These are phyloP conservation scores for Bradypodion pumilum DNA, from an alignment of 2,797 vertebrate species.

Conservation along the genomic window DNA sequence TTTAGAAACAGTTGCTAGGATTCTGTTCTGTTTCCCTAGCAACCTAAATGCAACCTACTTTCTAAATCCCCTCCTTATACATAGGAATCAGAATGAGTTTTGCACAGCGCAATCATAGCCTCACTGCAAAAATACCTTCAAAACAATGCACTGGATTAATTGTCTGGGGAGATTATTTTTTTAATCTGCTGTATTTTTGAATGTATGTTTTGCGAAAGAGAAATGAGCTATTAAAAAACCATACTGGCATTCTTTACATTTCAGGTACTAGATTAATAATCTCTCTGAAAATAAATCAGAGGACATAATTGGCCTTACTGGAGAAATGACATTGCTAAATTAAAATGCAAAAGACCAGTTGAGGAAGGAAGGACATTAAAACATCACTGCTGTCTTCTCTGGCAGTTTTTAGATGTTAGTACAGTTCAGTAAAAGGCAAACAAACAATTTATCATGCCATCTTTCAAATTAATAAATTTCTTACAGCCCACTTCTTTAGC, in stretches of 20 bases:
- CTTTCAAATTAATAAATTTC: too few relatives aligned
- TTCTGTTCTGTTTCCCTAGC: conserved; percentile 73
- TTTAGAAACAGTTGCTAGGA: conserved; percentile 69
- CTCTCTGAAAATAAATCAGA: not conserved
- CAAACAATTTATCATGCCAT: not conserved
- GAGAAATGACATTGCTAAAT: not conserved
- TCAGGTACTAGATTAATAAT: not conserved
- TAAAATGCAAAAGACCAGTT: not conserved
- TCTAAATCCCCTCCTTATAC: conserved; percentile 48
- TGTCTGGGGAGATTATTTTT: conserved; percentile 9
- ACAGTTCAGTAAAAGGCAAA: not conserved
- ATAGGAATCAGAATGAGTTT: conserved; percentile 36
- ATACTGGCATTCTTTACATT: not conserved
- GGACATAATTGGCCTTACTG: not conserved
- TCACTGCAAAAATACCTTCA: not conserved
- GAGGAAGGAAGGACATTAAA: not conserved
- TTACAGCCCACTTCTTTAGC: too few relatives aligned
- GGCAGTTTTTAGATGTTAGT: not conserved
- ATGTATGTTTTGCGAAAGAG: conserved; percentile 1
- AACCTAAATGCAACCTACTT: conserved; percentile 74
- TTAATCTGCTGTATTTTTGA: conserved; percentile 27
- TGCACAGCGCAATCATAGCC: conserved; percentile 37
- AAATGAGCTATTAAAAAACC: conserved; percentile 30
- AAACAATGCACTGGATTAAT: conserved; percentile 20
- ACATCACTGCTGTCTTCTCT: not conserved